Base-by-base conservation (phyloP, 2,888 invertebrate species). In the Himalopsyche kuldschensis region DNA sequence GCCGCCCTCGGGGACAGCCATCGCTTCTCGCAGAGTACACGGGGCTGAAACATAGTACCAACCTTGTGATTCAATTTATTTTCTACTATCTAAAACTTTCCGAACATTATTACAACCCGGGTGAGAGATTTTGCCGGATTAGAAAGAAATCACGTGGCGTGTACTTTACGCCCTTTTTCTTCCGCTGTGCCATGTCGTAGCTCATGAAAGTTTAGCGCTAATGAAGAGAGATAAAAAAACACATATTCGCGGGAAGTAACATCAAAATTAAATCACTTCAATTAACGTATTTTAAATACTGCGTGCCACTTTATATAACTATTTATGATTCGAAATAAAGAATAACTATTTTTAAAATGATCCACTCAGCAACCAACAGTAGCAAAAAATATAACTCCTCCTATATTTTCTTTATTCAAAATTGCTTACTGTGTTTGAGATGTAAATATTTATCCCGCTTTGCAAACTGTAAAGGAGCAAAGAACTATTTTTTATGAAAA, bases 41-140 rank as follows among this genome's bases (percentile, higher is more conserved):
- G 55, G 55, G 55, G 55, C 55, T 55, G 20, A 55, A 55, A 55
- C 55, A 55, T 55, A 55, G 8, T 55, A 55, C 55, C 55, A 5
- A 24, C 78, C 63, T 47, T 46, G 32, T 17, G 82, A 85, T 85
- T 81, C 83, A 85, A 85, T 85, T 85, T 85, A 85, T 83, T 83
- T 79, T 63, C 81, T 55, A 81, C 75, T 75, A 77, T 75, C 75
- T 15, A 63, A 55, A 82, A 82, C 77, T 80, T 83, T 82, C 46
- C 30, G 81, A 81, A 75, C 79, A 69, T 82, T 78, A 82, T 82
- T 82, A 82, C 82, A 46, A 31, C 69, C 48, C 31, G 63, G 5
- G 30, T 35, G 55, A 20, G 80, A 69, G 63, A 78, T 82, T 78
- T 35, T 35, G 78, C 41, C 31, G 81, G 85, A 85, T 85, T 85